Conservation (phyloP, 1,140 invertebrate genomes). For the Lordiphosa collinella region DNA sequence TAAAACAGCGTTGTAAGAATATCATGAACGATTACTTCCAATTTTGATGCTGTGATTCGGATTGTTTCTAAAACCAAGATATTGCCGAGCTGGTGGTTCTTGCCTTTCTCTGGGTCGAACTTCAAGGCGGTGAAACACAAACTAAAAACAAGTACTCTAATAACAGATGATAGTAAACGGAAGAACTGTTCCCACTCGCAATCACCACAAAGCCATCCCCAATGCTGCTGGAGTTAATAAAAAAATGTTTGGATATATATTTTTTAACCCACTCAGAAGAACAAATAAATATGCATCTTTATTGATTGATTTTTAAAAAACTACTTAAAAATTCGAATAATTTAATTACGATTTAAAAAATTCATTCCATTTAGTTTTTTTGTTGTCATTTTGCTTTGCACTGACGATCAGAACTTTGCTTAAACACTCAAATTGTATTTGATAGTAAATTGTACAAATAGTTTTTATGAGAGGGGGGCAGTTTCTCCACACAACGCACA, state of each 20-base stretch:
- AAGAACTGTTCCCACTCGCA: too few relatives aligned
- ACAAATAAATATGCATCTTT: conserved; percentile 74
- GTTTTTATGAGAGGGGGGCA: conserved; percentile 30
- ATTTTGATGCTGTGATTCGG: too few relatives aligned
- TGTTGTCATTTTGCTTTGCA: conserved; percentile 18
- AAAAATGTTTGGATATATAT: not conserved
- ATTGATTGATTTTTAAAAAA: conserved; percentile 66
- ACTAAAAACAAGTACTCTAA: too few relatives aligned
- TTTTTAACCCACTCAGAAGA: conserved; percentile 75
- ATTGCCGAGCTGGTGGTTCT: too few relatives aligned
- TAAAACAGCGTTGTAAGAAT: too few relatives aligned
- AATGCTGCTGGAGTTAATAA: too few relatives aligned
- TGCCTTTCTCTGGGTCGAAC: too few relatives aligned
- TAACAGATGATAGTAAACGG: too few relatives aligned
- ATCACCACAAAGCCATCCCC: too few relatives aligned
- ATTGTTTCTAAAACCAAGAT: too few relatives aligned
- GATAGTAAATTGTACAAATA: conserved; percentile 28
- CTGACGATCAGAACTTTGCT: conserved; percentile 56
- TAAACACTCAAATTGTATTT: conserved; percentile 60
- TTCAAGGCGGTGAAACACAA: too few relatives aligned
- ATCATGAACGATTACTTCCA: too few relatives aligned
- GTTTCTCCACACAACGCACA: conserved; percentile 28
- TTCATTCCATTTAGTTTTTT: conserved; percentile 23
- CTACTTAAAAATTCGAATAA: conserved; percentile 65
- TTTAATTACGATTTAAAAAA: conserved; percentile 55